Evolutionary conservation across 2,888 invertebrate genomes (phyloP).

Genomic region (Pristionchus maxplancki): DNA sequence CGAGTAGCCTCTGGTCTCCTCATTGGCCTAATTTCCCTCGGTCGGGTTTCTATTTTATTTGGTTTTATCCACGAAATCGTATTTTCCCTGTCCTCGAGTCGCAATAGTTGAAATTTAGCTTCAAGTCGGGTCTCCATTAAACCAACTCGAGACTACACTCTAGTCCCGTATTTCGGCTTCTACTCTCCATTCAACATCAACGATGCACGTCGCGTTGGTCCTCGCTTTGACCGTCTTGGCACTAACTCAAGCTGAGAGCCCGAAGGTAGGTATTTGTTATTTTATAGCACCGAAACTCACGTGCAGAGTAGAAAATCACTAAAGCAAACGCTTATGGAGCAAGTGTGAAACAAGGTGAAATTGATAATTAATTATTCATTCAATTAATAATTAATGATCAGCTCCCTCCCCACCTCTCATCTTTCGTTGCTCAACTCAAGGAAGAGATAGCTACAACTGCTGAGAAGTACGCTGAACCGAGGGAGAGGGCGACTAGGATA

Average conservation of each 20-base stretch:
- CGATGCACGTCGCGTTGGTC: neutral
- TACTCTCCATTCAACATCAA: neutral
- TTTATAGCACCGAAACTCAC: neutral
- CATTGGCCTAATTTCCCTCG: too few relatives aligned
- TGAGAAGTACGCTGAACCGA: neutral
- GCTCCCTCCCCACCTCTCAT: neutral
- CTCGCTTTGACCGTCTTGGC: neutral
- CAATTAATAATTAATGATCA: neutral
- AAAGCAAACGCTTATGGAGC: neutral
- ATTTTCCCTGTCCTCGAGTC: too few relatives aligned
- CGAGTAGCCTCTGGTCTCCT: too few relatives aligned
- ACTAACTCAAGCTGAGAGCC: neutral
- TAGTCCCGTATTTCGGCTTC: too few relatives aligned
- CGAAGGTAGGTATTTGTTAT: neutral
- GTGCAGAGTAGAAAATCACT: neutral
- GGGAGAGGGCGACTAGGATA: neutral
- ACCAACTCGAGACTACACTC: too few relatives aligned
- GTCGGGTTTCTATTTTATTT: too few relatives aligned
- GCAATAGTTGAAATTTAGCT: too few relatives aligned
- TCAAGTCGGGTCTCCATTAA: neutral
- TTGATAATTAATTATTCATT: too few relatives aligned
- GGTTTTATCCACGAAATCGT: too few relatives aligned
- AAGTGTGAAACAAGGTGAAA: neutral
- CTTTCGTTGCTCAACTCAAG: neutral
- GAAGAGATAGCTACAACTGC: neutral